Conservation (phyloP, 2,888 invertebrate genomes). For the Dolichopus griseipennis region DNA sequence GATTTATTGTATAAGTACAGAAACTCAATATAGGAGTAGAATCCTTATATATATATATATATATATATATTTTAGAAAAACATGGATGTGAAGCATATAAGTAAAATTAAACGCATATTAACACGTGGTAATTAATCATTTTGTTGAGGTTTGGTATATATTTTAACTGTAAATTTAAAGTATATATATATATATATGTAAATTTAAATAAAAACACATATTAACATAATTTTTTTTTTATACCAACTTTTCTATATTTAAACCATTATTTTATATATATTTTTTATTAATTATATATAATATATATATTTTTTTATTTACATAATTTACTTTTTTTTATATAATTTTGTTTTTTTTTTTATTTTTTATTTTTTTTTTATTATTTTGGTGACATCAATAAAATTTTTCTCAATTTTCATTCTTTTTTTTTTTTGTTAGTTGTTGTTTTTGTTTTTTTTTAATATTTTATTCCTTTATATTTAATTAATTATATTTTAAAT, state of each 20-base stretch:
- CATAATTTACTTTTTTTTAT: neutral
- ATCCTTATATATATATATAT: too few species aligned
- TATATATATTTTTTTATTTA: neutral
- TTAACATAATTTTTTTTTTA: neutral
- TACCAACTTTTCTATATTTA: conserved; percentile 6
- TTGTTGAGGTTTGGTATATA: too few species aligned
- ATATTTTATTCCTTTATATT: neutral
- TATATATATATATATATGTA: too few species aligned
- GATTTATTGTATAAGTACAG: too few species aligned
- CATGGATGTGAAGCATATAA: too few species aligned
- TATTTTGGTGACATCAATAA: neutral
- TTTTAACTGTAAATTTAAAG: too few species aligned
- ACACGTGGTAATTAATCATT: too few species aligned
- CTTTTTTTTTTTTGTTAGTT: neutral
- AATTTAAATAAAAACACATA: too few species aligned
- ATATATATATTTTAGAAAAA: too few species aligned
- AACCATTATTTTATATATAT: neutral
- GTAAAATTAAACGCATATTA: too few species aligned
- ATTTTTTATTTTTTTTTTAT: conserved; percentile 2
- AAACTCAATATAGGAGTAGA: too few species aligned
- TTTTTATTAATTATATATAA: neutral
- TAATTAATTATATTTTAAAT: conserved; percentile 2
- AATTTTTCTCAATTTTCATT: conserved; percentile 2
- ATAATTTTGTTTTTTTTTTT: neutral
- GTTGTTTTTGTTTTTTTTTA: neutral